Evolutionary conservation across 2,113 vertebrate genomes (phyloP).

Genomic region (Ameiurus melas): DNA sequence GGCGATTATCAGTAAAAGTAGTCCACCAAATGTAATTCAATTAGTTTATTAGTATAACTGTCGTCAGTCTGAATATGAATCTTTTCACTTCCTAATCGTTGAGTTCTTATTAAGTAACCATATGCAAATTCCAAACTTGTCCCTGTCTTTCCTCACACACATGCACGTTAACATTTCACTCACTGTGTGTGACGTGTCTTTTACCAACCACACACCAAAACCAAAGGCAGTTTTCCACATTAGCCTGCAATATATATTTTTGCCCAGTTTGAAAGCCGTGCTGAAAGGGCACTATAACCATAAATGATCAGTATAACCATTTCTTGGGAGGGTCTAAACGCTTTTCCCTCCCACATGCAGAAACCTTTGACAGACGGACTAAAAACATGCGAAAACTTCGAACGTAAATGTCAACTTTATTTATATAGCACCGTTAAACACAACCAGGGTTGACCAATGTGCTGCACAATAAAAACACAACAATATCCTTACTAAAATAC

Average conservation of each 20-base stretch:
- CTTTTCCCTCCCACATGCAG: not conserved
- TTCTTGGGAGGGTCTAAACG: not conserved
- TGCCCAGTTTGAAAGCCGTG: not conserved
- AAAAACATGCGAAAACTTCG: not conserved
- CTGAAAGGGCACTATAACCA: not conserved
- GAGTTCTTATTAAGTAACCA: not conserved
- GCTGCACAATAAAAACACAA: too few relatives aligned
- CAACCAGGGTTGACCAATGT: too few relatives aligned
- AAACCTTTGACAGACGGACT: too few relatives aligned
- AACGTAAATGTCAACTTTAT: too few relatives aligned
- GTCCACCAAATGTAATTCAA: not conserved
- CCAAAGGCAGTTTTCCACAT: not conserved
- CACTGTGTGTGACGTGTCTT: not conserved
- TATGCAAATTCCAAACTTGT: too few relatives aligned
- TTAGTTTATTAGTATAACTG: not conserved
- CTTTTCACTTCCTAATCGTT: not conserved
- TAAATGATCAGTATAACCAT: not conserved
- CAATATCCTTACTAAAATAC: too few relatives aligned
- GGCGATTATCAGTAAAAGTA: not conserved
- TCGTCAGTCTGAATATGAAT: not conserved
- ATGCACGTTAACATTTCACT: not conserved
- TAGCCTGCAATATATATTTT: not conserved
- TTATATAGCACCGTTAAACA: too few relatives aligned
- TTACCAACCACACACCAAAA: not conserved
- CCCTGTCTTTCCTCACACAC: too few relatives aligned